Conservation (phyloP, 2,888 invertebrate species). For the Pristionchus maxplancki region DNA sequence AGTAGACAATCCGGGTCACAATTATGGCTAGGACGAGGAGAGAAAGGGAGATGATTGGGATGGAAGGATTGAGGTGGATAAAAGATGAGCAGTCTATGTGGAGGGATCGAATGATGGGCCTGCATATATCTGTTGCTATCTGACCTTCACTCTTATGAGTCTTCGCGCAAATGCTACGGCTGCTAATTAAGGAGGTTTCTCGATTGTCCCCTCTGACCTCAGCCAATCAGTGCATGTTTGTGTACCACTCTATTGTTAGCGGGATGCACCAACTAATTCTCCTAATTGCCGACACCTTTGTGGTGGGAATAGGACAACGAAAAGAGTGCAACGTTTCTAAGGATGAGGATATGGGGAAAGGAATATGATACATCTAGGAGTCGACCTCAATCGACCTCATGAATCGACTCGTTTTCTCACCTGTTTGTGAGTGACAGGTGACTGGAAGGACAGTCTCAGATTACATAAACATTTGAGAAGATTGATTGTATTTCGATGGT, state of each 20-base stretch:
- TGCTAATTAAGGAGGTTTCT: constrained; percentile 25
- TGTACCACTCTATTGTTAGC: background rate
- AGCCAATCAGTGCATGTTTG: constrained; percentile 40
- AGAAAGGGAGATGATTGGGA: constrained; percentile 41
- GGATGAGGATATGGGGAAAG: background rate
- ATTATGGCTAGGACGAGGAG: background rate
- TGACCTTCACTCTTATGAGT: constrained; percentile 19
- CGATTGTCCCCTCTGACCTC: constrained; percentile 42
- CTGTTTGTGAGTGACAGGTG: constrained; percentile 17
- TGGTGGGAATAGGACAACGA: background rate
- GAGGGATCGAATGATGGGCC: constrained; percentile 10
- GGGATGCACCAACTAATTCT: background rate
- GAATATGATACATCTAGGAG: background rate
- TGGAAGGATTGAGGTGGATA: constrained; percentile 18
- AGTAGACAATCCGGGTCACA: constrained; percentile 26
- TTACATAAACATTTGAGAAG: constrained; percentile 37
- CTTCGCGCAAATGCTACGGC: constrained; percentile 22
- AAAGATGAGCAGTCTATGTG: constrained; percentile 18
- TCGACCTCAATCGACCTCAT: constrained; percentile 3
- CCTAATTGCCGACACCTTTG: constrained; percentile 50
- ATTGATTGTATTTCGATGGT: constrained; percentile 29
- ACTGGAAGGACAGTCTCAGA: background rate
- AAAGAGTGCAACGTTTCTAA: background rate
- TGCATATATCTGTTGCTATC: background rate
- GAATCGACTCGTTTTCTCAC: constrained; percentile 44